Evolutionary conservation across 2,888 invertebrate genomes (phyloP).

Genomic region (Zootermopsis nevadensis): DNA sequence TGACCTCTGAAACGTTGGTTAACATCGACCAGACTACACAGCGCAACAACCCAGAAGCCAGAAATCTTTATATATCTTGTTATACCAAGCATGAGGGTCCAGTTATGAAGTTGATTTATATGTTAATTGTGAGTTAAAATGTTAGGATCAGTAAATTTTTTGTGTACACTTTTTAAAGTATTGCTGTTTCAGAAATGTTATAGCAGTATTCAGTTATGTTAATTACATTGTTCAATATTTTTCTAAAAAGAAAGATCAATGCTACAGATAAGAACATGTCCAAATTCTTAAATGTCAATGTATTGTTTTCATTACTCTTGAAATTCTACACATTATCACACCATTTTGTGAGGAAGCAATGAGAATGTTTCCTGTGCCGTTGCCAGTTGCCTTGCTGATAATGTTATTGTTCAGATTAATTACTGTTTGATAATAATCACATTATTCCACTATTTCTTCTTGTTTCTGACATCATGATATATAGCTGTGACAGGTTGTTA

Average conservation of each 20-base stretch:
- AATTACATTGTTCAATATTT: slow-evolving; percentile 7
- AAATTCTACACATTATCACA: too few species aligned
- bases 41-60: too few species aligned
- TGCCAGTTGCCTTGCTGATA: too few species aligned
- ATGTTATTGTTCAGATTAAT: too few species aligned
- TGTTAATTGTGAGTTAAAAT: background rate
- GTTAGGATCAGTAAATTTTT: background rate
- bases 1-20: too few species aligned
- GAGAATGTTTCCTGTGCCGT: too few species aligned
- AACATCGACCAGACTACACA: too few species aligned
- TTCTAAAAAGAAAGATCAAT: background rate
- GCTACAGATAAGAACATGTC: background rate
- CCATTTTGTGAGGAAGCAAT: too few species aligned
- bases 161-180: background rate
- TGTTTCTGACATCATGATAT: too few species aligned
- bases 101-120: background rate
- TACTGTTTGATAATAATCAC: too few species aligned
- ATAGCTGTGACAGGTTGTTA: too few species aligned
- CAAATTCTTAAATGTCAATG: background rate
- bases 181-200: background rate
- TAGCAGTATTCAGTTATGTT: background rate
- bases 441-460: too few species aligned
- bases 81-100: background rate
- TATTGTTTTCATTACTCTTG: background rate
- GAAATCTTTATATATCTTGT: background rate